Percentiles rank a stretch among this genome's conserved stretches.
These are phyloP conservation scores for Oxytorus armatus DNA, from an alignment of 2,888 invertebrate genomes.

Conservation along the genomic window DNA sequence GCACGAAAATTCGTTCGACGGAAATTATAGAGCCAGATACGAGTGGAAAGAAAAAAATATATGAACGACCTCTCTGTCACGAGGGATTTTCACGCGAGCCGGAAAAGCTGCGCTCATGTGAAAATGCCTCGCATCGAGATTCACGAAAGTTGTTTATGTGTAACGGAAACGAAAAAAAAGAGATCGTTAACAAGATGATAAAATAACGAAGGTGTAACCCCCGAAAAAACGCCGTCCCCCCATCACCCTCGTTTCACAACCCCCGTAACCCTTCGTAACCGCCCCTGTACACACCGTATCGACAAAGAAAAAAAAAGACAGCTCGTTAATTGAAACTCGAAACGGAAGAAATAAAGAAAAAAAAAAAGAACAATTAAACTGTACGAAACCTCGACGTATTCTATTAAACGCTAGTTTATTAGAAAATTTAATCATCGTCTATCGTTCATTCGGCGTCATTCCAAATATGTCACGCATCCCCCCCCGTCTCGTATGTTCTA, in stretches of 20 bases:
- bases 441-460: conserved; percentile 40
- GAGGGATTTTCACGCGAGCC: conserved; percentile 19
- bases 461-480: conserved; percentile 2
- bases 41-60: not conserved
- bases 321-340: conserved; percentile 74
- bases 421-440: conserved; percentile 75
- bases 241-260: conserved; percentile 35
- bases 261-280: conserved; percentile 45
- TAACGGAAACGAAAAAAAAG: too few species aligned
- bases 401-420: conserved; percentile 82
- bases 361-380: conserved; percentile 73
- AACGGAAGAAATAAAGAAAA: too few species aligned
- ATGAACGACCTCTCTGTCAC: conserved; percentile 3
- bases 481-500: not conserved
- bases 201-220: conserved; percentile 1
- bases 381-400: conserved; percentile 81
- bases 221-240: conserved; percentile 30
- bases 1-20: conserved; percentile 37
- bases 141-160: too few species aligned
- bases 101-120: too few species aligned
- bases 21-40: conserved; percentile 43
- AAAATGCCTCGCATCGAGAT: too few species aligned
- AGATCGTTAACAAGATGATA: too few species aligned
- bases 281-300: conserved; percentile 73
- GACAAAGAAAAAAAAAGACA: conserved; percentile 58